Base-by-base conservation (phyloP, 2,888 invertebrate genomes). In the Itoplectis maculator region DNA sequence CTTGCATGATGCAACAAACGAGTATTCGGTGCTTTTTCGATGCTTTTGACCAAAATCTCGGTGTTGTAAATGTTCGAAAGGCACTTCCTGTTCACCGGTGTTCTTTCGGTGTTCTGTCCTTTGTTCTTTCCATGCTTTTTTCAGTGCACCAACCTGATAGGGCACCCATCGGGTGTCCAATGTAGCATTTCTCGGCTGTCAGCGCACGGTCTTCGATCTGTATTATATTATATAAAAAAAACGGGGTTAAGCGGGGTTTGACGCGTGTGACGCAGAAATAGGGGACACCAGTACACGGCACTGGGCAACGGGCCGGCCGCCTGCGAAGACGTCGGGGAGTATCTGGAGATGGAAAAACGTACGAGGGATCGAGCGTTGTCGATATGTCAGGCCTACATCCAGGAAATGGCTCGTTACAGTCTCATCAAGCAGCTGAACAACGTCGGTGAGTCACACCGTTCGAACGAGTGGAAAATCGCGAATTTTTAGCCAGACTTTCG, bases 371-470 rank as follows among this genome's bases (percentile, higher is more conserved):
- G 95, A 80, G 95, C 96, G 37, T 94, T 95, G 88, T 94, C 95
- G 88, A 95, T 95, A 74, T 96, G 96, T 87, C 94, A 94, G 88
- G 94, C 94, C 86, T 95, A 95, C 91, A 92, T 95, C 84, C 94
- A 94, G 88, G 93, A 93, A 86, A 94, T 94, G 56, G 94, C 95
- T 84, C 94, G 98, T 87, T 98, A 98, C 91, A 96, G 95, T 88
- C 94, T 97, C 86, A 94, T 97, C 87, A 95, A 96, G 70, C 97
- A 97, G 89, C 94, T 98, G 85, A 96, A 96, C 89, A 95, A 96
- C 85, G 96, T 98, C 84, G 98, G 95, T 94, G 90, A 88, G 92
- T n/a, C n/a, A n/a, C n/a, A n/a, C n/a, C 85, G 15, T 4, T n/a
- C 1, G n/a, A 65, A 3, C 0, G 20, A 2, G 13, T 66, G 23